A percentile compares a stretch with the other conserved stretches of the same genome.
phyloP scores from a whole-genome alignment of 1,140 invertebrate species.

The Latrodectus geometricus region DNA sequence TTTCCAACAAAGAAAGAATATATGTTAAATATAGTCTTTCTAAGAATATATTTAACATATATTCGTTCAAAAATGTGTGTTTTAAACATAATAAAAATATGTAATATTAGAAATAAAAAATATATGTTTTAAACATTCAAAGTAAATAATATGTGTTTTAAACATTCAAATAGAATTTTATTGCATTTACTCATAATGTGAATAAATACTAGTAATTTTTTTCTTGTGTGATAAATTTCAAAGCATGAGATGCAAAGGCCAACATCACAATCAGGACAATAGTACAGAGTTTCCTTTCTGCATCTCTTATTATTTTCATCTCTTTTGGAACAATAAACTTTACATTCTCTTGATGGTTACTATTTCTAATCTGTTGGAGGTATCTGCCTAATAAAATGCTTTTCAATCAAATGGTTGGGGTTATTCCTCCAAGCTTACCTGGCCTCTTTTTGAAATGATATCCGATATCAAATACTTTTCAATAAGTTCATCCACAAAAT shows the following conservation, averaged over 20 bases:
- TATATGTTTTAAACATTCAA: not conserved
- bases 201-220: constrained; percentile 56
- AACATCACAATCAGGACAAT: too few species aligned
- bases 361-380: constrained; percentile 22
- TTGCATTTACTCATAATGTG: too few species aligned
- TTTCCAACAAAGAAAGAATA: not conserved
- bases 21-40: too few species aligned
- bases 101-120: not conserved
- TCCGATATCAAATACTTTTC: too few species aligned
- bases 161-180: too few species aligned
- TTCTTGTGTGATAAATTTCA: constrained; percentile 53
- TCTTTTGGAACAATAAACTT: too few species aligned
- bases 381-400: constrained; percentile 5
- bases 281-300: too few species aligned
- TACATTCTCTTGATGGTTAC: constrained; percentile 7
- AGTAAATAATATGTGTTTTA: not conserved
- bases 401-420: not conserved
- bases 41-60: too few species aligned
- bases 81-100: too few species aligned
- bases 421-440: not conserved
- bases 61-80: too few species aligned
- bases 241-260: too few species aligned
- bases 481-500: constrained; percentile 18
- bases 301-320: too few species aligned
- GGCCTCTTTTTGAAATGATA: not conserved